Percentiles rank a stretch among this genome's conserved stretches.
phyloP scores from a whole-genome alignment of 2,888 invertebrate species.

The Aphrophora alni region DNA sequence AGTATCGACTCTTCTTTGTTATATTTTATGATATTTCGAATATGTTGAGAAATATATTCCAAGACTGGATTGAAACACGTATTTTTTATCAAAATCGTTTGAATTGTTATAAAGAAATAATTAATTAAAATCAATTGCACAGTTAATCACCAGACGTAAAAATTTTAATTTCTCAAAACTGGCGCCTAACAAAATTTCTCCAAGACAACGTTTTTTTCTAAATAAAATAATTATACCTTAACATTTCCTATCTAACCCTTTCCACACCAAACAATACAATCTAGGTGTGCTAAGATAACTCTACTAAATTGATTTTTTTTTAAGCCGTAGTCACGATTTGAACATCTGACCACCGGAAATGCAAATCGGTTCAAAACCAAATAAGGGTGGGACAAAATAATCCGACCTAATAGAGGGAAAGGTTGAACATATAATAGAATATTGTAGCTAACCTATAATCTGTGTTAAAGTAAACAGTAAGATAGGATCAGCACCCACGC shows the following conservation, averaged over 20 bases:
- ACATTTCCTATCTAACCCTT: background rate
- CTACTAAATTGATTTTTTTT: background rate
- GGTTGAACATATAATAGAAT: background rate
- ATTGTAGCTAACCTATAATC: background rate
- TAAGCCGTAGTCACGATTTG: background rate
- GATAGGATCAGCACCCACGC: constrained; percentile 5
- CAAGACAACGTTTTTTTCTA: background rate
- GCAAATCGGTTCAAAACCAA: constrained; percentile 6
- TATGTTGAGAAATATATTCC: too few species aligned
- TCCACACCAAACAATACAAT: background rate
- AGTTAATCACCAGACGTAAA: too few species aligned
- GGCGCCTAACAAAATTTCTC: background rate
- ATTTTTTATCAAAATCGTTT: too few species aligned
- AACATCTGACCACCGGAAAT: background rate
- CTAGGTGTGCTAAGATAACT: background rate
- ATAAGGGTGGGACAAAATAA: constrained; percentile 6
- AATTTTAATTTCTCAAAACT: background rate
- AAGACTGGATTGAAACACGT: too few species aligned
- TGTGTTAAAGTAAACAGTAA: background rate
- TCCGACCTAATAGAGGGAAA: background rate
- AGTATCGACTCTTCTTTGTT: too few species aligned
- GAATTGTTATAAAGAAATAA: too few species aligned
- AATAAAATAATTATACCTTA: background rate
- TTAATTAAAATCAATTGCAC: too few species aligned
- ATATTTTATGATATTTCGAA: too few species aligned